These are phyloP conservation scores for Lomographa bimaculata DNA, from an alignment of 2,888 invertebrate genomes.

Conservation along the genomic window DNA sequence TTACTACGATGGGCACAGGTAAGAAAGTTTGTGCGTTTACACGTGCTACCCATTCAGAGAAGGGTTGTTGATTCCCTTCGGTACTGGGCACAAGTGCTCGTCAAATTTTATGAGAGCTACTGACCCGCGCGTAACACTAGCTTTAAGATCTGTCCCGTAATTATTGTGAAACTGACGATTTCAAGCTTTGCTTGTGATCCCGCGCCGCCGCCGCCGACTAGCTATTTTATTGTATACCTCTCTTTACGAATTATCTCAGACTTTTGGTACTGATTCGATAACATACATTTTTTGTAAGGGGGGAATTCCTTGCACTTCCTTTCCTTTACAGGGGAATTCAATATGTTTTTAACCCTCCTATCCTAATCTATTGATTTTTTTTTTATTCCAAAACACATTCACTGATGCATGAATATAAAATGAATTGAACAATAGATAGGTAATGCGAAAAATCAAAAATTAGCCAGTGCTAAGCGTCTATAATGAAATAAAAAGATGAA, in stretches of 20 bases:
- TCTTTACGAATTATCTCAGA: constrained; percentile 60
- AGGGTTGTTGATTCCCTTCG: constrained; percentile 46
- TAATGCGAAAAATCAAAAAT: no score
- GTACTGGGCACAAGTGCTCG: constrained; percentile 48
- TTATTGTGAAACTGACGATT: constrained; percentile 64
- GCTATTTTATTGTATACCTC: constrained; percentile 52
- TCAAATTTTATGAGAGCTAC: constrained; percentile 70
- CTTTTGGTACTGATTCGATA: no score
- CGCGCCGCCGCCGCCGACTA: constrained; percentile 53
- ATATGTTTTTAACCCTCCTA: no score
- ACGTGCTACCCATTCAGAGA: constrained; percentile 30
- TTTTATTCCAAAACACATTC: no score
- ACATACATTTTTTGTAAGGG: no score
- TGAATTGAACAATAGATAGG: no score
- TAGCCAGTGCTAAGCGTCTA: no score
- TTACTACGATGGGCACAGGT: constrained; percentile 24
- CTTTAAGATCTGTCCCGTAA: constrained; percentile 62
- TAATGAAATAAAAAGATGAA: constrained; percentile 4
- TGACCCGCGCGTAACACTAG: constrained; percentile 62
- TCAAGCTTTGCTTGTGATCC: constrained; percentile 42
- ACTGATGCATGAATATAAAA: no score
- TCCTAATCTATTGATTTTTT: no score
- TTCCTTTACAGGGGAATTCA: no score
- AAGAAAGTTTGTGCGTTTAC: constrained; percentile 28
- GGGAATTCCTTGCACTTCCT: no score